A percentile compares a stretch with the other conserved stretches of the same genome.
Evolutionary conservation across 2,888 invertebrate genomes (phyloP).

Genomic region (Parthenolecanium corni): DNA sequence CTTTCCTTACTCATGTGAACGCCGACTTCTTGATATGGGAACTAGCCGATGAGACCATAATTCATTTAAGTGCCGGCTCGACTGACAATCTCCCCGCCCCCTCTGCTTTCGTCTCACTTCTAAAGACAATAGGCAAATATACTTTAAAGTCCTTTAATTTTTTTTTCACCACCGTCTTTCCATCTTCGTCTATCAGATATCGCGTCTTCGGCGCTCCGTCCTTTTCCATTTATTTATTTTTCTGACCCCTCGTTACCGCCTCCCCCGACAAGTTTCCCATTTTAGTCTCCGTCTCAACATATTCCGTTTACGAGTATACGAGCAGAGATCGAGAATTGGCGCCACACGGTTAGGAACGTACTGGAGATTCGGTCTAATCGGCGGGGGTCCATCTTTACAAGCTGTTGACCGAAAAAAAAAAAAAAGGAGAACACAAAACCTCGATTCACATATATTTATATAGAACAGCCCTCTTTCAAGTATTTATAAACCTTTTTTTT

Average conservation of each 20-base stretch:
- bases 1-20: background rate
- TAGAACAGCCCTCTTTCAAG: too few species aligned
- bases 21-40: constrained; percentile 5
- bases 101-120: too few species aligned
- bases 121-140: constrained; percentile 25
- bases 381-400: too few species aligned
- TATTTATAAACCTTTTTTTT: too few species aligned
- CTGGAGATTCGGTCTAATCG: background rate
- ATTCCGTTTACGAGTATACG: too few species aligned
- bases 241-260: too few species aligned
- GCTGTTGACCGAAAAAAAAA: too few species aligned
- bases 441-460: too few species aligned
- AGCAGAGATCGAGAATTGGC: constrained; percentile 25
- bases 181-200: constrained; percentile 7
- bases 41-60: constrained; percentile 16
- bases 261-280: too few species aligned
- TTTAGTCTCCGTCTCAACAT: too few species aligned
- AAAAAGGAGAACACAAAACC: too few species aligned
- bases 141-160: constrained; percentile 18
- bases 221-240: background rate
- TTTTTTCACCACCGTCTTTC: constrained; percentile 12
- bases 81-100: constrained; percentile 24
- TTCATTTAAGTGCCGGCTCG: constrained; percentile 23
- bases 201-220: background rate
- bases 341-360: constrained; percentile 21